Evolutionary conservation across 2,888 invertebrate genomes (phyloP), one percentile per base, ranked within the genome.

Genomic region (Congeria kusceri): DNA sequence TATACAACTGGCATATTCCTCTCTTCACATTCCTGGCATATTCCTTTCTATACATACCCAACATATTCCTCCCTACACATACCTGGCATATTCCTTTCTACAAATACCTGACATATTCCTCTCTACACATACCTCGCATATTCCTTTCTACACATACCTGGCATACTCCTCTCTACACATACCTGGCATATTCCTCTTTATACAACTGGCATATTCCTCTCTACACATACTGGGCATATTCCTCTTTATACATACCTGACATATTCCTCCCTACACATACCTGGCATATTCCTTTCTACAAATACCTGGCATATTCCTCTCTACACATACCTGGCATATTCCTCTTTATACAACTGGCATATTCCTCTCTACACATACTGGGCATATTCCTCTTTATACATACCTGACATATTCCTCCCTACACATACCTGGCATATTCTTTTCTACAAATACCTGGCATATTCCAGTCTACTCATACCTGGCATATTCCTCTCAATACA

Each of bases 31-130:
- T 76, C 92, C 92, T 25, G 93, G 83, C 3, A 92, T 91, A 87
- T 98, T 95, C 11, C 97, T 95, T 71, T 97, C 96, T 94, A 98
- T 96, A 93, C 98, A 98, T 0, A 96, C 96, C 95, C 58, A 96
- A 92, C 77, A 95, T 94, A 73, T 95, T 95, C 15, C 96, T 96
- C 89, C 96, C 95, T 9, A 91, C 91, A 72, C 94, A 95, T 44
- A 96, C 95, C n/a, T n/a, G n/a, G n/a, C n/a, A n/a, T n/a, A n/a
- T n/a, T n/a, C n/a, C n/a, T n/a, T n/a, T n/a, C n/a, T n/a, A n/a
- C n/a, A n/a, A n/a, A n/a, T n/a, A n/a, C n/a, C n/a, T n/a, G n/a
- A n/a, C n/a, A n/a, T n/a, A n/a, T n/a, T n/a, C n/a, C n/a, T 32
- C n/a, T 62, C 20, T 23, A 0, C 15, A 25, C 23, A 20, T 47